phyloP scores from a whole-genome alignment of 1,140 invertebrate genomes.

The Apis laboriosa region DNA sequence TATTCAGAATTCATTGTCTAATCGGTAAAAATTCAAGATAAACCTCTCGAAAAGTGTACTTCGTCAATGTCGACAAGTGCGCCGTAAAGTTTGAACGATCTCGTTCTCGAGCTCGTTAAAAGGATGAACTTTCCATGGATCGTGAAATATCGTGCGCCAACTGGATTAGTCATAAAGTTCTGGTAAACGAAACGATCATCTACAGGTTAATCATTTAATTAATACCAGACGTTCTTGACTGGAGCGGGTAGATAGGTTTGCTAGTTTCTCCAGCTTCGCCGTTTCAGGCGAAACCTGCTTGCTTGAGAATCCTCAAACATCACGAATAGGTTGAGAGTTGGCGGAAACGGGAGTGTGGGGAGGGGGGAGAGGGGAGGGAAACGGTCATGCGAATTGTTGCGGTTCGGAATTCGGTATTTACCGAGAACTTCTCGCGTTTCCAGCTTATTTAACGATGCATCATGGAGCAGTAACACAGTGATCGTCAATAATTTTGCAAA shows the following conservation, averaged over 20 bases:
- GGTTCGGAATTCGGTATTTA: constrained; percentile 31
- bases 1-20: background rate
- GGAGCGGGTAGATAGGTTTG: background rate
- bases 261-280: too few relatives aligned
- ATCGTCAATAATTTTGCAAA: background rate
- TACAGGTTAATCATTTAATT: constrained; percentile 24
- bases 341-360: too few relatives aligned
- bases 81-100: background rate
- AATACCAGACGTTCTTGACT: constrained; percentile 1
- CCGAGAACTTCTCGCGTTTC: constrained; percentile 35
- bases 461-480: background rate
- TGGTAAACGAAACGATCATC: background rate
- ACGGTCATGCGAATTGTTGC: background rate
- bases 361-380: background rate
- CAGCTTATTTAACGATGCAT: constrained; percentile 37
- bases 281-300: background rate
- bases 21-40: background rate
- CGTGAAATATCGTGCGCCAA: background rate
- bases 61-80: background rate
- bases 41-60: background rate
- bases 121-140: background rate
- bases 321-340: constrained; percentile 21
- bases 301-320: constrained; percentile 11
- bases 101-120: background rate
- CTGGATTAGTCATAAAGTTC: background rate